Base-by-base conservation (phyloP, 2,797 vertebrate genomes). In the Parotocinclus haroldoi region DNA sequence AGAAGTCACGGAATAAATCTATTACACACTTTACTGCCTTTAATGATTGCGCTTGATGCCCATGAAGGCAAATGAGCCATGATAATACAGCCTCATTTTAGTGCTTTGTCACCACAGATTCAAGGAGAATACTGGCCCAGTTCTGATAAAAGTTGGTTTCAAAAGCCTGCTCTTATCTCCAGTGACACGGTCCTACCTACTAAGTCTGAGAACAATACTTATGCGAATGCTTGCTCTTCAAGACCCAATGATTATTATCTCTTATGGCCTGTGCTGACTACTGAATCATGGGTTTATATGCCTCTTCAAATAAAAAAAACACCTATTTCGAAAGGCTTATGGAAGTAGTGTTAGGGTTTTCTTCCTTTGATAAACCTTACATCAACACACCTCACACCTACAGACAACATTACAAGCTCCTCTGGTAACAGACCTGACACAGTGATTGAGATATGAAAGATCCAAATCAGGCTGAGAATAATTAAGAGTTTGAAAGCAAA, bases 11-110 rank as follows among this genome's bases (percentile, higher is more conserved):
- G 81, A 80, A 79, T 76, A 82, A 90, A 90, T 89, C 85, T 80
- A 90, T 91, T 91, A 91, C 88, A 91, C 88, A 90, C 86, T 82
- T 90, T 89, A 90, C 88, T 88, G 87, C 84, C 83, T 87, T 83
- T 89, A 90, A 91, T 90, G 87, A 91, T 88, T 88, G 85, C 83
- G 84, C 85, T 89, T 84, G 77, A 79, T 76, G 76, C 75, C 82
- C 81, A 88, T 86, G 85, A 89, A 83, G 42, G 71, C 73, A 81
- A 87, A 86, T 89, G 87, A 89, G 87, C 80, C 88, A 77, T 89
- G 80, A 76, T 84, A 85, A 87, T 84, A 83, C 74, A 80, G 84
- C 84, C 85, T 82, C 84, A 77, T 83, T 82, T 83, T 79, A 71
- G 75, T 74, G 70, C 72, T 73, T 80, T 65, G 79, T 83, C 79